phyloP scores from a whole-genome alignment of 64 coral and sea anemone genomes.

The Anthopleura sola region DNA sequence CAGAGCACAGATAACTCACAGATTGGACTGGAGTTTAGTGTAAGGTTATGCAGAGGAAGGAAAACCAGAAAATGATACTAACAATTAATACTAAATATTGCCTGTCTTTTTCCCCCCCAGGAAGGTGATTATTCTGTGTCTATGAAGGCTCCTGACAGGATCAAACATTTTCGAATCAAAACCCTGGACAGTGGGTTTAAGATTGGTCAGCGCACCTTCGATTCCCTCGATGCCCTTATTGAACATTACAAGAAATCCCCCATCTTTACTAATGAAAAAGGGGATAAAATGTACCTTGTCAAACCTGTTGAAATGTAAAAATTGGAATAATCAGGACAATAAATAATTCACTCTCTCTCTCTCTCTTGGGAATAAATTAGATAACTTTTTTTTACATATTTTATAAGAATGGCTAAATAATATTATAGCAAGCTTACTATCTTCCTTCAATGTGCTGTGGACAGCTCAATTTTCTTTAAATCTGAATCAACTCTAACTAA shows the following conservation, averaged over 20 bases:
- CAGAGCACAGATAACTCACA: too few relatives aligned
- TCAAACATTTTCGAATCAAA: constrained; percentile 93
- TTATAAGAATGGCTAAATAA: neutral
- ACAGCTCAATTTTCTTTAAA: neutral
- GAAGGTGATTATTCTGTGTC: constrained; percentile 94
- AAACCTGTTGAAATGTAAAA: constrained; percentile 56
- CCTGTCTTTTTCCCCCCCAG: constrained; percentile 48
- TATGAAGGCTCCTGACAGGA: constrained; percentile 96
- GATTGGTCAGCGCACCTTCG: constrained; percentile 85
- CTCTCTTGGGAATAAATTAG: neutral
- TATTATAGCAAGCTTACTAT: neutral
- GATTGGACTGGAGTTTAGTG: too few relatives aligned
- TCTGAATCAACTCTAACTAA: neutral
- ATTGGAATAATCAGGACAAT: neutral
- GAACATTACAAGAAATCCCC: constrained; percentile 96
- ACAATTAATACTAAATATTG: neutral
- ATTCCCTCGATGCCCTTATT: constrained; percentile 64
- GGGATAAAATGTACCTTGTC: constrained; percentile 89
- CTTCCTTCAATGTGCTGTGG: neutral
- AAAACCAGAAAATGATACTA: too few relatives aligned
- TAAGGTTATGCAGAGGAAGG: too few relatives aligned
- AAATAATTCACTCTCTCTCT: neutral
- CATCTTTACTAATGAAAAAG: constrained; percentile 85
- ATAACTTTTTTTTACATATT: neutral
- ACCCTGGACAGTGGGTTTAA: constrained; percentile 62